A percentile compares a stretch with the other conserved stretches of the same genome.
These are phyloP conservation scores for Myotis daubentonii DNA, from an alignment of 2,797 vertebrate species.

Conservation along the genomic window DNA sequence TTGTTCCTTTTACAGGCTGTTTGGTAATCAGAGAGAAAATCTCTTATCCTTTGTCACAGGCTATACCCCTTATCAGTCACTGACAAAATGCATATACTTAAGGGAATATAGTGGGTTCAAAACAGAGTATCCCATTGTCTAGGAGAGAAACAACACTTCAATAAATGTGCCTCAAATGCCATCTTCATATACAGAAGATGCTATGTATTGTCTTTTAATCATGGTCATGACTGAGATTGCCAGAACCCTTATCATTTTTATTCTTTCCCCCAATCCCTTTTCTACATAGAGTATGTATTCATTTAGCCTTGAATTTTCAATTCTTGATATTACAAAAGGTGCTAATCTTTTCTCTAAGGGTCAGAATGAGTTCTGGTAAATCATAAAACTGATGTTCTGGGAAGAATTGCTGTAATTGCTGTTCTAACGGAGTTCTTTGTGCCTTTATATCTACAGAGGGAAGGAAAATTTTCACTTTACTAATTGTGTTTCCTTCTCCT, in stretches of 20 bases:
- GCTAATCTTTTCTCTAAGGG: conserved; percentile 62
- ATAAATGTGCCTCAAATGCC: conserved; percentile 11
- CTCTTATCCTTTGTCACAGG: neutral
- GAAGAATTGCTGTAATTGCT: conserved; percentile 65
- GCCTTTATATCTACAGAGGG: conserved; percentile 42
- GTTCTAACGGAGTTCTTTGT: conserved; percentile 66
- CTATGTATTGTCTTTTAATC: neutral
- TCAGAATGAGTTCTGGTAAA: conserved; percentile 64
- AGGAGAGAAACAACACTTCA: conserved; percentile 15
- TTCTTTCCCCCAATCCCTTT: neutral
- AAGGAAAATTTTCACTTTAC: conserved; percentile 56
- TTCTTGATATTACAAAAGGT: conserved; percentile 37
- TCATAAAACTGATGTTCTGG: conserved; percentile 70
- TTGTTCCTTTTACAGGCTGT: conserved; percentile 9
- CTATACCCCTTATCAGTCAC: neutral
- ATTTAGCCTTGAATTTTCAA: conserved; percentile 51
- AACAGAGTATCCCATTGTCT: neutral
- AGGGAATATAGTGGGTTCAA: neutral
- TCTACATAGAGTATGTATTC: neutral
- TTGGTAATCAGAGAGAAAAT: conserved; percentile 41
- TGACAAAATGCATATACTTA: conserved; percentile 40
- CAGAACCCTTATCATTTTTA: conserved; percentile 22
- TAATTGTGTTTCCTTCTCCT: conserved; percentile 63
- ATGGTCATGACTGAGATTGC: neutral
- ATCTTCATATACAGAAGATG: conserved; percentile 3